Base-by-base conservation (phyloP, 1,140 invertebrate genomes). In the Vanessa atalanta region DNA sequence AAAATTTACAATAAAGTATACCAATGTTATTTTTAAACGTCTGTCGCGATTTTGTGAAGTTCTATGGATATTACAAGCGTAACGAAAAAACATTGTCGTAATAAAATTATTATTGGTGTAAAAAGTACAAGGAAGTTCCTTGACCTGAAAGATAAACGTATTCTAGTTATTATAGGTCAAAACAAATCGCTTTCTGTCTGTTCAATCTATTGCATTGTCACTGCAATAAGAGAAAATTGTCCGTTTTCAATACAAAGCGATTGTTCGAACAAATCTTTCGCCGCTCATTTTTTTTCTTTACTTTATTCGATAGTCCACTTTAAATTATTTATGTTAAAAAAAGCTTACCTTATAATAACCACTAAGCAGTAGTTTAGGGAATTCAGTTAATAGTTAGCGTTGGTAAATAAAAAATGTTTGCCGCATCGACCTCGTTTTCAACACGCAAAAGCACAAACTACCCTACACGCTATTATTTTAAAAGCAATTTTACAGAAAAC, bases 401-500 rank as follows among this genome's bases (percentile, higher is more conserved):
- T 48, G 43, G 48, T 68, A 63, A 71, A 67, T 71, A 77, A 80
- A 78, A 81, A 76, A 76, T 73, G 47, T 79, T 77, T 81, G 75
- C 78, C 79, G 80, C 78, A 82, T 73, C 76, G 78, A 76, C 79
- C 80, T 82, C 73, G 73, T 71, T 65, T 71, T 65, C 73, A 75
- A 67, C 81, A 85, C 82, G 83, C 79, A 73, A 83, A 82, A 79
- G 73, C 67, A 69, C 72, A 75, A 80, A 71, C 14, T 72, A 55
- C 47, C 16, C 53, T 31, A 75, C 71, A 78, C 72, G 76, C 72
- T 50, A 78, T 73, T 71, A 70, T 73, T 77, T 72, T 72, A 64
- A 71, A 60, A 70, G 64, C 64, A 66, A 71, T 75, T 77, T 71
- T 71, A 47, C 48, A 68, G 57, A 60, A 67, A 73, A 67, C n/a